Conservation (phyloP, 2,888 invertebrate species). For the Agrochola macilenta region DNA sequence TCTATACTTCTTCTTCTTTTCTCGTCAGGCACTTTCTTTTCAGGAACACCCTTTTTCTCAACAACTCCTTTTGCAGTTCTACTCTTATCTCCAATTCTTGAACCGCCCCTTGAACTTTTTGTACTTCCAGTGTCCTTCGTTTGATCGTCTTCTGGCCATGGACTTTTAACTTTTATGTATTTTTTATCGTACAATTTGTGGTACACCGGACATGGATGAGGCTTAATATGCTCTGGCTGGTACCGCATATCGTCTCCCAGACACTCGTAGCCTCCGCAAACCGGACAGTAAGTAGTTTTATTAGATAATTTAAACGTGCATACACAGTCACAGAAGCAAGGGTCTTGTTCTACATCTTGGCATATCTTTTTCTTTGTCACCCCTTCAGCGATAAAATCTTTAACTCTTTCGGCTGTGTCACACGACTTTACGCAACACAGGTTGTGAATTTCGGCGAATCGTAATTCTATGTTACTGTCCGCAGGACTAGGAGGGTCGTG, state of each 20-base stretch:
- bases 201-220: conserved; percentile 87
- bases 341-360: conserved; percentile 69
- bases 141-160: conserved; percentile 80
- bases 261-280: conserved; percentile 87
- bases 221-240: conserved; percentile 80
- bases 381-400: conserved; percentile 82
- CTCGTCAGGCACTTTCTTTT: conserved; percentile 51
- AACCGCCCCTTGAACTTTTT: conserved; percentile 73
- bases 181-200: conserved; percentile 85
- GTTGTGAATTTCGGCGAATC: conserved; percentile 80
- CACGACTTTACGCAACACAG: conserved; percentile 84
- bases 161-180: conserved; percentile 76
- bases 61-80: conserved; percentile 68
- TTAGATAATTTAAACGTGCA: conserved; percentile 83
- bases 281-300: conserved; percentile 85
- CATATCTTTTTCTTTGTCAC: conserved; percentile 70
- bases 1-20: conserved; percentile 64
- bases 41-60: conserved; percentile 57
- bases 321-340: conserved; percentile 86
- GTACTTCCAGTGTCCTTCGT: conserved; percentile 68
- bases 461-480: conserved; percentile 81
- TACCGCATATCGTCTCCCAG: conserved; percentile 82
- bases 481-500: conserved; percentile 79
- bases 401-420: conserved; percentile 82
- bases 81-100: conserved; percentile 62